Percentiles rank a stretch among this genome's conserved stretches.
Evolutionary conservation across 1,140 invertebrate genomes (phyloP).

Genomic region (Magallana angulata): DNA sequence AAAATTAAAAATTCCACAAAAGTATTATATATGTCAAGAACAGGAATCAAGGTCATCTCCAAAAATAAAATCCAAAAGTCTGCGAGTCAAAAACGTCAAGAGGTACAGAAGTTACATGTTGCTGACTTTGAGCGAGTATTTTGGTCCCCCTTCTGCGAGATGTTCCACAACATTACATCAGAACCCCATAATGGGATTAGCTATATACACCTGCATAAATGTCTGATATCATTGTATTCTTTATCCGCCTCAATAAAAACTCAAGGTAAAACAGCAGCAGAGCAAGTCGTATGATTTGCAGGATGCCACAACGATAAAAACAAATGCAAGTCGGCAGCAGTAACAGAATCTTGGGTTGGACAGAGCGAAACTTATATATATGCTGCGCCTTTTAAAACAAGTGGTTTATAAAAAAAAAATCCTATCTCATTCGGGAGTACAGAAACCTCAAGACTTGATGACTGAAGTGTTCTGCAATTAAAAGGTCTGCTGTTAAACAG

Average conservation of each 20-base stretch:
- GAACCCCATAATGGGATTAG: neutral
- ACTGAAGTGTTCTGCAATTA: constrained; percentile 31
- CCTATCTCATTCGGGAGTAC: constrained; percentile 8
- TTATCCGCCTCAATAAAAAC: neutral
- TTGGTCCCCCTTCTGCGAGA: constrained; percentile 25
- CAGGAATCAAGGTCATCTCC: constrained; percentile 28
- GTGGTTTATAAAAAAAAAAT: constrained; percentile 27
- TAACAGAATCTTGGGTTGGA: neutral
- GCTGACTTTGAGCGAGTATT: neutral
- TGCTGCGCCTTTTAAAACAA: neutral
- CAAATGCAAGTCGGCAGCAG: neutral
- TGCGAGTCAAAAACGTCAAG: neutral
- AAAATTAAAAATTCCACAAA: neutral
- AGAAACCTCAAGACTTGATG: constrained; percentile 3
- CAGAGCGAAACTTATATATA: neutral
- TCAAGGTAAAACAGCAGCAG: neutral
- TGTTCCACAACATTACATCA: constrained; percentile 30
- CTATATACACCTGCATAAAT: constrained; percentile 27
- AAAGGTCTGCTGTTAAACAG: constrained; percentile 32
- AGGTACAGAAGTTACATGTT: neutral
- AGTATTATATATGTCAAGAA: neutral
- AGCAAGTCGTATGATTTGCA: neutral
- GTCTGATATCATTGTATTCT: constrained; percentile 28
- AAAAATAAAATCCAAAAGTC: neutral
- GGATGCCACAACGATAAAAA: constrained; percentile 11